Evolutionary conservation across 2,888 invertebrate species (phyloP).

Genomic region (Drosophila yooni): DNA sequence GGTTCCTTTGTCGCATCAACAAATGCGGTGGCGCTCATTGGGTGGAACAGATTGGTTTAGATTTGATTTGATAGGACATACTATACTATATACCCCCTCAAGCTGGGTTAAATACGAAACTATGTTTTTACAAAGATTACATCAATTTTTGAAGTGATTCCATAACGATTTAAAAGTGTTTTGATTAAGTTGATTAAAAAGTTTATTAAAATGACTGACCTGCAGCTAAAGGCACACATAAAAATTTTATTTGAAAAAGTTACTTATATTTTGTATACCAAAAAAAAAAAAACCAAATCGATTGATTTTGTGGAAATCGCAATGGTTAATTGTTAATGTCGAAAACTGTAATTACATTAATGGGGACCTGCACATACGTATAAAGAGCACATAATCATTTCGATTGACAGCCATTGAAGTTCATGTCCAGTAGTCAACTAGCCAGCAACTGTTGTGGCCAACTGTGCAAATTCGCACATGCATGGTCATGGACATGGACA

Average conservation of each 20-base stretch:
- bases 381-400: constrained; percentile 10
- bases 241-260: neutral
- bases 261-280: neutral
- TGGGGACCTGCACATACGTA: constrained; percentile 6
- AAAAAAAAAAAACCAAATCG: neutral
- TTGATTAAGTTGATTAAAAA: neutral
- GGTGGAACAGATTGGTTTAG: constrained; percentile 68
- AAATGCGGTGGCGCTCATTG: constrained; percentile 63
- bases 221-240: neutral
- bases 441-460: constrained; percentile 45
- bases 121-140: constrained; percentile 17
- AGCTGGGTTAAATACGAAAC: constrained; percentile 10
- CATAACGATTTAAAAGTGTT: neutral
- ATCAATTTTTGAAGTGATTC: constrained; percentile 12
- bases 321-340: constrained; percentile 4
- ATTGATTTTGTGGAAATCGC: neutral
- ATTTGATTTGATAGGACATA: constrained; percentile 49
- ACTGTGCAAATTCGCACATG: constrained; percentile 13
- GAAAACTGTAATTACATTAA: constrained; percentile 14
- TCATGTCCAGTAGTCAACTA: constrained; percentile 31
- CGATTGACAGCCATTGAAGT: constrained; percentile 26
- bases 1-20: constrained; percentile 72
- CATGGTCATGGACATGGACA: neutral
- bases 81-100: neutral
- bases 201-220: neutral